Evolutionary conservation across 2,797 vertebrate genomes (phyloP).

Genomic region (Pyrocephalus nanus): DNA sequence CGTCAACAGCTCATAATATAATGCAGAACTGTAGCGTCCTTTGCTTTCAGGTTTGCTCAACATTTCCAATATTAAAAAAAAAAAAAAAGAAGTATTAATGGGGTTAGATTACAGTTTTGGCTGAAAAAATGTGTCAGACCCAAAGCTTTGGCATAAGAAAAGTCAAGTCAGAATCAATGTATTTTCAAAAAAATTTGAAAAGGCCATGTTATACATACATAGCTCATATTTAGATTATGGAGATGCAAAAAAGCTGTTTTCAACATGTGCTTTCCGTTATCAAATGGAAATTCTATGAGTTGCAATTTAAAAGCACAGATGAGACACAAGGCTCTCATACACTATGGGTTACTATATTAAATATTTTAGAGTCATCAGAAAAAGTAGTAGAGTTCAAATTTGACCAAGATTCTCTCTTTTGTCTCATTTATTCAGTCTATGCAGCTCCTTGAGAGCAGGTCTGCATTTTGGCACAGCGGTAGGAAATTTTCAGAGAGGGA

Average conservation of each 20-base stretch:
- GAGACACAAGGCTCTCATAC: neutral
- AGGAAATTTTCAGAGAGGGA: neutral
- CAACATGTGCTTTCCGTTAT: neutral
- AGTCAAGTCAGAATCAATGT: neutral
- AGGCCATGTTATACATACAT: neutral
- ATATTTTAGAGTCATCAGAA: neutral
- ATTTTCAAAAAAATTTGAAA: slow-evolving; percentile 1
- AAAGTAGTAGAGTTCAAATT: neutral
- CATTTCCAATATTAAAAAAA: neutral
- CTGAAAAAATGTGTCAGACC: neutral
- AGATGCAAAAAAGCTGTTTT: neutral
- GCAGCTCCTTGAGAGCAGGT: neutral
- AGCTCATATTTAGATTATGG: neutral
- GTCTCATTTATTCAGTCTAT: neutral
- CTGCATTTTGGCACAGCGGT: accelerated
- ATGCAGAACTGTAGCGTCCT: neutral
- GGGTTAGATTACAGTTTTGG: neutral
- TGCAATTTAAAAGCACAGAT: neutral
- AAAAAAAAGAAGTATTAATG: neutral
- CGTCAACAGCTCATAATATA: neutral
- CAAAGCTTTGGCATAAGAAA: neutral
- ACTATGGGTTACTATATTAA: neutral
- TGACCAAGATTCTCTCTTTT: neutral
- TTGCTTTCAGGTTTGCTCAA: neutral
- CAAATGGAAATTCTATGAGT: neutral